A percentile compares a stretch with the other conserved stretches of the same genome.
These are phyloP conservation scores for Acanthococcus lagerstroemiae DNA, from an alignment of 2,888 invertebrate species.

Conservation along the genomic window DNA sequence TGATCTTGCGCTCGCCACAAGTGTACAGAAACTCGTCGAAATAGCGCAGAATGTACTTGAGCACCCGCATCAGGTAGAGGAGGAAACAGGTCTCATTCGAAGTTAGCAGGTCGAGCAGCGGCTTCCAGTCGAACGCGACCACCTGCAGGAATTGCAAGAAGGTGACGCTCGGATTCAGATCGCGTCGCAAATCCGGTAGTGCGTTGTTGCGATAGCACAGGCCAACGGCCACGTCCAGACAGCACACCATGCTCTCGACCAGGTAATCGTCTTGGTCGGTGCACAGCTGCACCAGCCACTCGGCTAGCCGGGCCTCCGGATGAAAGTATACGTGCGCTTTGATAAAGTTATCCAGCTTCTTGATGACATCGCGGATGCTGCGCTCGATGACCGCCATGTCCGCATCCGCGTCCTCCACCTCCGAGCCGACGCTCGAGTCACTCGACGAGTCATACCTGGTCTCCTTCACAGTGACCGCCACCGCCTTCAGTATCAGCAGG, in stretches of 20 bases:
- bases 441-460: conserved; percentile 71
- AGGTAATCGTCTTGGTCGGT: conserved; percentile 84
- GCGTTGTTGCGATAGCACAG: conserved; percentile 71
- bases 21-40: conserved; percentile 73
- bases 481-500: conserved; percentile 74
- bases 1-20: conserved; percentile 53
- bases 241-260: conserved; percentile 86
- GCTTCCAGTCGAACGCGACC: conserved; percentile 48
- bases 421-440: conserved; percentile 73
- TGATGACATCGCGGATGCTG: conserved; percentile 71
- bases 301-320: conserved; percentile 76
- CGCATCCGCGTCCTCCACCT: conserved; percentile 74
- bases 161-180: conserved; percentile 76
- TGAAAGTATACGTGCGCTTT: conserved; percentile 72
- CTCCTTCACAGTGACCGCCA: conserved; percentile 82
- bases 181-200: conserved; percentile 66
- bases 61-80: conserved; percentile 67
- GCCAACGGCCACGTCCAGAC: conserved; percentile 75
- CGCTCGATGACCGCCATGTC: conserved; percentile 82
- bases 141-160: conserved; percentile 76
- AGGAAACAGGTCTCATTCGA: conserved; percentile 86
- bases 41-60: conserved; percentile 72
- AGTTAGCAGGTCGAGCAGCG: conserved; percentile 68
- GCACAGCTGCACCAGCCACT: conserved; percentile 77
- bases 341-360: conserved; percentile 70